Evolutionary conservation across 2,888 invertebrate genomes (phyloP), one percentile per base, ranked within the genome.

Genomic region (Dugesia japonica): DNA sequence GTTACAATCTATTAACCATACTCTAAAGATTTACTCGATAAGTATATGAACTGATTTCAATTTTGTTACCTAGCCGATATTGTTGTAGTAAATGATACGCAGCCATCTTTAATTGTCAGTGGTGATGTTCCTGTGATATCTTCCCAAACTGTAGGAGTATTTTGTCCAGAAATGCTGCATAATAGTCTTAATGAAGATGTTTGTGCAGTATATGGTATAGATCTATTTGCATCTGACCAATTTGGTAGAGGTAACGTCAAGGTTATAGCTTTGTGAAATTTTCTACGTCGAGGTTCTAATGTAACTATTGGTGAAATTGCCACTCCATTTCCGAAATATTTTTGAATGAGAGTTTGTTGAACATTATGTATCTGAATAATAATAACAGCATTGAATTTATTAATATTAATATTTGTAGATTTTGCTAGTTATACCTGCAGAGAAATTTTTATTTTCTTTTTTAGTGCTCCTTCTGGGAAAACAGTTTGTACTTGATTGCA

Each of bases 1-100:
- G 85, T 97, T 97, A 84, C 97, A 98, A 84, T 98, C 98, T 89
- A 99, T 97, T 76, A 98, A 87, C 98, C 98, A 99, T 87, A 98
- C 98, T 81, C 77, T 86, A 42, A 4, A n/a, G 13, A 15, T 42
- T 42, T 15, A 42, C n/a, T 42, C n/a, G 42, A 42, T 42, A 15
- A n/a, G n/a, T 42, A n/a, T n/a, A n/a, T n/a, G 13, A 71, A 71
- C 23, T 71, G 38, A 38, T 13, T 38, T 38, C 9, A 38, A 38
- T 13, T 9, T 13, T 13, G n/a, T n/a, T 13, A 74, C 74, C 74
- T 74, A 0, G 76, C 76, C 20, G 72, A 74, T 9, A 76, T 71
- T 13, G 76, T 76, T 9, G 76, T 76, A 7, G 76, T 76, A 71
- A 76, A 76, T 1, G 76, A 76, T 4, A 76, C 76, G 26, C 27